Conservation (phyloP, 2,888 invertebrate species). For the Maniola hyperantus region DNA sequence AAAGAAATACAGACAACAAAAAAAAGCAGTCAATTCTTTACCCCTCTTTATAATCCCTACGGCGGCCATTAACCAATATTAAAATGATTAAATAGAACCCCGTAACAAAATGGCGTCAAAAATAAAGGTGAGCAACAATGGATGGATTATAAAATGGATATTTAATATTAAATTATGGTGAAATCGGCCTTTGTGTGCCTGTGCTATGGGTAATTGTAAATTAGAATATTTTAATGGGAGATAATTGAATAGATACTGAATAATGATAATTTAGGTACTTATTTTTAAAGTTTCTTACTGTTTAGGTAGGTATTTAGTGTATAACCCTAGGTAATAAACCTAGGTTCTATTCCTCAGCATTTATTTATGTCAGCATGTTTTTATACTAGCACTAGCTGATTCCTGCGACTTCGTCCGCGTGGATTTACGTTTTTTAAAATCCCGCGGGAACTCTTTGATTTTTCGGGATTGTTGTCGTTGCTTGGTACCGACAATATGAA, state of each 20-base stretch:
- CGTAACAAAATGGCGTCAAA: conserved; percentile 43
- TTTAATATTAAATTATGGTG: conserved; percentile 24
- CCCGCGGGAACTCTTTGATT: too few relatives aligned
- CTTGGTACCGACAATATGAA: too few relatives aligned
- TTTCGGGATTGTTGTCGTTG: too few relatives aligned
- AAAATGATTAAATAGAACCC: conserved; percentile 48
- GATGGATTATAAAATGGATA: conserved; percentile 27
- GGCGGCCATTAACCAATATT: conserved; percentile 46
- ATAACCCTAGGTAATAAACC: too few relatives aligned
- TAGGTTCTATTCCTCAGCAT: too few relatives aligned
- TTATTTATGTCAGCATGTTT: too few relatives aligned
- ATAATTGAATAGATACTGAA: not conserved
- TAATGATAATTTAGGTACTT: too few relatives aligned
- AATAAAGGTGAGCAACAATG: conserved; percentile 46
- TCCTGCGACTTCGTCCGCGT: too few relatives aligned
- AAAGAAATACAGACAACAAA: conserved; percentile 24
- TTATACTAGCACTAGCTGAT: too few relatives aligned
- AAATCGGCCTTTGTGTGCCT: conserved; percentile 5
- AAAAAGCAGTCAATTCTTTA: conserved; percentile 35
- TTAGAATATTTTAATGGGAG: not conserved
- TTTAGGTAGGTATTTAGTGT: too few relatives aligned
- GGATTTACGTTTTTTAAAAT: too few relatives aligned
- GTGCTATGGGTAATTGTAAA: not conserved
- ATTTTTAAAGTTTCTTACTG: too few relatives aligned
- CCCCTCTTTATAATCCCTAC: conserved; percentile 40